Evolutionary conservation across 2,888 invertebrate genomes (phyloP).

Genomic region (Mellilla xanthometata): DNA sequence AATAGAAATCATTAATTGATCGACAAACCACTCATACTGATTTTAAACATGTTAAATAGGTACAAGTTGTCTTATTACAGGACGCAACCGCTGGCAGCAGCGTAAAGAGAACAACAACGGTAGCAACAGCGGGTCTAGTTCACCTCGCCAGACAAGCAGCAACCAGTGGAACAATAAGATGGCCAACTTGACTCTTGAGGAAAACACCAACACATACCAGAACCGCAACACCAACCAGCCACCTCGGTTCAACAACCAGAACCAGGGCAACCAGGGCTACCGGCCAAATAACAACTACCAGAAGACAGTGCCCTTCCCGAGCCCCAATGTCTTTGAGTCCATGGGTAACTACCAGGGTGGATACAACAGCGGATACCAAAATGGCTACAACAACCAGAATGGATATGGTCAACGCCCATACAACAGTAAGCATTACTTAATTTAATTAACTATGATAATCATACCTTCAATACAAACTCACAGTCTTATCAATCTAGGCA

Average conservation of each 20-base stretch:
- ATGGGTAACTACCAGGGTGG: slow-evolving; percentile 82
- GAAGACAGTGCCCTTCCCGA: slow-evolving; percentile 81
- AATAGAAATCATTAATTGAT: too few relatives aligned
- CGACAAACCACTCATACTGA: too few relatives aligned
- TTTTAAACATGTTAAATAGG: too few relatives aligned
- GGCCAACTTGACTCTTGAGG: slow-evolving; percentile 59
- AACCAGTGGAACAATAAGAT: slow-evolving; percentile 80
- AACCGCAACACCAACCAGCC: slow-evolving; percentile 65
- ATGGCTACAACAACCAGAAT: slow-evolving; percentile 72
- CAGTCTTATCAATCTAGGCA: too few relatives aligned
- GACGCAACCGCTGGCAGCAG: slow-evolving; percentile 84
- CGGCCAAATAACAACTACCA: slow-evolving; percentile 74
- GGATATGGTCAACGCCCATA: slow-evolving; percentile 73
- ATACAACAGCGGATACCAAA: slow-evolving; percentile 78
- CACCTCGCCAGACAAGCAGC: slow-evolving; percentile 77
- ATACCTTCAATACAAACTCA: too few relatives aligned
- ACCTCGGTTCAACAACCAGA: slow-evolving; percentile 78
- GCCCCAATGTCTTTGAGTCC: slow-evolving; percentile 82
- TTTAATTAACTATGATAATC: background rate
- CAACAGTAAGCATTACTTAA: slow-evolving; percentile 55
- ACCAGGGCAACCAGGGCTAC: slow-evolving; percentile 64
- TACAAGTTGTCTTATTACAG: slow-evolving; percentile 38
- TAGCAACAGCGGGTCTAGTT: slow-evolving; percentile 70
- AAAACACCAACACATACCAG: slow-evolving; percentile 59
- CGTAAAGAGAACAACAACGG: slow-evolving; percentile 75